Conservation (phyloP, 2,113 vertebrate species). For the Illadopsis cleaveri region DNA sequence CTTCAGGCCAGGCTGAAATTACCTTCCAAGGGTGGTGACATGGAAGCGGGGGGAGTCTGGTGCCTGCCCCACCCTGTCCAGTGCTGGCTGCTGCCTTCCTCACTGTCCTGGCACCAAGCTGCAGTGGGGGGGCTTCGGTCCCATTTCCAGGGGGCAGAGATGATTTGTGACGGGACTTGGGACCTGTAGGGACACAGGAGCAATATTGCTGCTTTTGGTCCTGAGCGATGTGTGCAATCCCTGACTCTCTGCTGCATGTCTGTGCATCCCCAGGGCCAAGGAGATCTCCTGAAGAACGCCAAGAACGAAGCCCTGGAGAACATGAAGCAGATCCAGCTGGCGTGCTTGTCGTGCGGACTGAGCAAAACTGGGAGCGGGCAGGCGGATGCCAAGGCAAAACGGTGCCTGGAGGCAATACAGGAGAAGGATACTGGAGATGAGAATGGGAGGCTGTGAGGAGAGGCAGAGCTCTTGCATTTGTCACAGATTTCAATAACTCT, state of each 20-base stretch:
- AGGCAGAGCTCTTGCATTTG: background rate
- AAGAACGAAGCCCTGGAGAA: constrained; percentile 91
- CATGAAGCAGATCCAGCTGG: constrained; percentile 93
- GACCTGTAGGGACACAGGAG: background rate
- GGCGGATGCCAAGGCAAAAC: constrained; percentile 69
- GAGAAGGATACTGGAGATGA: constrained; percentile 77
- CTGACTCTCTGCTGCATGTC: constrained; percentile 14
- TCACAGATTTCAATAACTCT: constrained; percentile 36
- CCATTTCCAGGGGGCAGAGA: background rate
- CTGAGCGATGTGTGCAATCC: background rate
- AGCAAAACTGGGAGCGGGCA: constrained; percentile 65
- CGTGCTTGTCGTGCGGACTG: constrained; percentile 89
- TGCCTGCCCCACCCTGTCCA: background rate
- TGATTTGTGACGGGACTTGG: background rate
- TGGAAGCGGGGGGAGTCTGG: background rate
- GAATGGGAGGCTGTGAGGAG: constrained; percentile 70
- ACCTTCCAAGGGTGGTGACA: background rate
- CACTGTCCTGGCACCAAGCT: background rate
- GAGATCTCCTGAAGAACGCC: constrained; percentile 90
- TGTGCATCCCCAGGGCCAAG: constrained; percentile 84
- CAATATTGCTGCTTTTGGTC: background rate
- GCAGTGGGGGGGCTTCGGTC: background rate
- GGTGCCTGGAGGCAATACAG: constrained; percentile 76
- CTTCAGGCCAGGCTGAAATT: background rate
- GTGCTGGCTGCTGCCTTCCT: background rate